Base-by-base conservation (phyloP, 1,140 invertebrate species). In the Macrocentrus cingulum region DNA sequence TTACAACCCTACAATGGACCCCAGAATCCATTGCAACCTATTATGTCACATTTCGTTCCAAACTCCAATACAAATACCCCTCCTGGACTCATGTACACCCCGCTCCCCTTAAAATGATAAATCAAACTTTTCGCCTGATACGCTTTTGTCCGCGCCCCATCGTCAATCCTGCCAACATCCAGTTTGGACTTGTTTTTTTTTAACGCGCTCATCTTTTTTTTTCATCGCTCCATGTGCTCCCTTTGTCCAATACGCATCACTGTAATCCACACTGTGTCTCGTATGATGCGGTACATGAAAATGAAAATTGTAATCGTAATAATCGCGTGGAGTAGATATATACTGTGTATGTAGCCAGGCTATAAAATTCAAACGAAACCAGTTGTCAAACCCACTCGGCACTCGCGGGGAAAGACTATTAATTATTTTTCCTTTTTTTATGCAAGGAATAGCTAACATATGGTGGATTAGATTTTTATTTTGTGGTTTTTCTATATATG, bases 11-110 rank as follows among this genome's bases (percentile, higher is more conserved):
- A 79, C 72, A 77, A 76, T 79, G 71, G 70, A 76, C 68, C 46
- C 71, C 69, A 67, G 67, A 67, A 72, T 70, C 70, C 67, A 75
- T 67, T 69, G 70, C 66, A 66, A 67, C 68, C 76, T 78, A 78
- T 79, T 79, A 78, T 78, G 75, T 71, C 72, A 75, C 71, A 77
- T 78, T 78, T 79, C 72, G 75, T 78, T 74, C 76, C 69, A 68
- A 69, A 69, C 64, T 71, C 69, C 71, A 75, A 75, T 78, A 78
- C 48, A 58, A 42, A 58, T 29, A 51, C 36, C 49, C 49, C 29
- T 52, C 36, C 18, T 9, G n/a, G 9, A 25, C 11, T 22, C 25
- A 23, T 59, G 29, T 51, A 22, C 49, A 58, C 49, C 36, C 16
- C 18, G 11, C n/a, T 20, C 15, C 48, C 32, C 32, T 29, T 18